Percentiles rank a stretch among this genome's conserved stretches.
Conservation (phyloP, 2,888 invertebrate genomes). For the Dinocampus coccinellae region DNA sequence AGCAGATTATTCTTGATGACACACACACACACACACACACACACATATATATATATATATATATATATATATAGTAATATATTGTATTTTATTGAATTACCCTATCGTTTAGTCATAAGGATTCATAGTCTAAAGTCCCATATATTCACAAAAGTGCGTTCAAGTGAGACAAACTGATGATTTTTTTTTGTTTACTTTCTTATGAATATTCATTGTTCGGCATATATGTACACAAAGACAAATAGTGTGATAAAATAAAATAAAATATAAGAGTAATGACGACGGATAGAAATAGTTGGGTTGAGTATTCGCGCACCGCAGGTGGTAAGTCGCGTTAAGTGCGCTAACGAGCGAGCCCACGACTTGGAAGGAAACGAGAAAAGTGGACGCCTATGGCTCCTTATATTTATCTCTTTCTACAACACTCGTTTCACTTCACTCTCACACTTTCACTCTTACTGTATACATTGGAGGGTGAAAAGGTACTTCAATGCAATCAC, state of each 20-base stretch:
- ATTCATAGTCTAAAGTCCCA: no score
- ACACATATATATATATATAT: no score
- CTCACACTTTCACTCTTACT: constrained; percentile 26
- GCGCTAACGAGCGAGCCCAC: constrained; percentile 68
- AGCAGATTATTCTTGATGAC: constrained; percentile 16
- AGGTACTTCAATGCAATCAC: constrained; percentile 19
- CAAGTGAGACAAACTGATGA: not conserved
- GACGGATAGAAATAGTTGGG: constrained; percentile 36
- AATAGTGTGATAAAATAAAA: not conserved
- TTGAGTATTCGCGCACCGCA: constrained; percentile 54
- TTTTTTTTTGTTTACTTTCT: constrained; percentile 66
- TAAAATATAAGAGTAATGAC: not conserved
- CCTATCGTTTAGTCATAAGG: not conserved
- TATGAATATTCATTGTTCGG: constrained; percentile 67
- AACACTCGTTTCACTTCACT: constrained; percentile 14
- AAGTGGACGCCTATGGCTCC: constrained; percentile 32
- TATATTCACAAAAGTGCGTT: no score
- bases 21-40: not conserved
- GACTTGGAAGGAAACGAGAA: constrained; percentile 25
- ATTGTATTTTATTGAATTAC: not conserved
- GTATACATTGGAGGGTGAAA: constrained; percentile 5
- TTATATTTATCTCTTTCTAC: not conserved
- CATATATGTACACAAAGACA: constrained; percentile 62
- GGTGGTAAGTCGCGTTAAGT: constrained; percentile 69
- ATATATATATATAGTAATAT: no score